Percentiles rank a stretch among this genome's conserved stretches.
phyloP scores from a whole-genome alignment of 2,113 vertebrate species.

The Tauraco erythrolophus region DNA sequence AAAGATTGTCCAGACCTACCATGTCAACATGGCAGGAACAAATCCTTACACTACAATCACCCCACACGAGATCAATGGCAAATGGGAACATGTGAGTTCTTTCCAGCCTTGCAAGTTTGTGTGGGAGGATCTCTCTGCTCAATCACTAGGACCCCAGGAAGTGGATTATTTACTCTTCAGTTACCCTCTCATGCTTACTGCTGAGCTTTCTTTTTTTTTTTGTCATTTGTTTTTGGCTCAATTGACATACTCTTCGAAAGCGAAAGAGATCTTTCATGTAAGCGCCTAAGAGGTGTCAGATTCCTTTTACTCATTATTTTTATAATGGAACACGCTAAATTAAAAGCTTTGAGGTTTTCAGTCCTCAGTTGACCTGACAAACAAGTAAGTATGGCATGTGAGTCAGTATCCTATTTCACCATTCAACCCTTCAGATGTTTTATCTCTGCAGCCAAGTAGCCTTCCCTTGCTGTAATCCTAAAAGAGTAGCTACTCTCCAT shows the following conservation, averaged over 20 bases:
- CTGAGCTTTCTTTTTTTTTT: neutral
- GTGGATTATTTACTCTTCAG: neutral
- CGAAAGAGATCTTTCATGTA: neutral
- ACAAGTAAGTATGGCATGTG: neutral
- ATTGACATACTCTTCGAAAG: neutral
- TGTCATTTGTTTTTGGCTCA: neutral
- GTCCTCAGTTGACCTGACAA: neutral
- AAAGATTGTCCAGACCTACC: conserved; percentile 97
- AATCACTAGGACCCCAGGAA: neutral
- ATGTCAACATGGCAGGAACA: conserved; percentile 94
- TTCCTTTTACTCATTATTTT: neutral
- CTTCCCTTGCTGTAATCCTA: neutral
- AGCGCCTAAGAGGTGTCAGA: neutral
- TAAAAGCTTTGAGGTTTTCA: neutral
- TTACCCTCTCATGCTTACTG: neutral
- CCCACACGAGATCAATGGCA: conserved; percentile 93
- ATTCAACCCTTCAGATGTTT: neutral
- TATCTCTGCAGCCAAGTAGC: neutral
- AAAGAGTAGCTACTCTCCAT: neutral
- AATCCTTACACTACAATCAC: conserved; percentile 98
- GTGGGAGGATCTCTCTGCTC: neutral
- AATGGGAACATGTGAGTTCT: conserved; percentile 94
- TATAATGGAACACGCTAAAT: neutral
- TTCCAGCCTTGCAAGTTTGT: neutral
- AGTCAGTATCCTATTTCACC: neutral